phyloP scores from a whole-genome alignment of 2,113 vertebrate species.

The Colistium nudipinnis region DNA sequence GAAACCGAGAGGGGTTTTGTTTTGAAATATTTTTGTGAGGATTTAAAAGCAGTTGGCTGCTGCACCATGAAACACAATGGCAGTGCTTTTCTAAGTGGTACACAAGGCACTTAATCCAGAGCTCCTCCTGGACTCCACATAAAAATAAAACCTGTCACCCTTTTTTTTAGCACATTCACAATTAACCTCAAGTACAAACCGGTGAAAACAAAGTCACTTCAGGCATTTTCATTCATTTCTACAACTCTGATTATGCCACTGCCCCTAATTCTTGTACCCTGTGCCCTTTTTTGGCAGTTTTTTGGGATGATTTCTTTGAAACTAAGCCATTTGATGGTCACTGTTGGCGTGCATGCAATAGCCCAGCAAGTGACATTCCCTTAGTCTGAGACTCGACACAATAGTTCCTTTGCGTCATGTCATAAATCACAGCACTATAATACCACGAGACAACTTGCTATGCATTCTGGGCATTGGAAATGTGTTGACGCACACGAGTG shows the following conservation, averaged over 20 bases:
- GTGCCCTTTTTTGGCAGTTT: constrained; percentile 13
- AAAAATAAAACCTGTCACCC: neutral
- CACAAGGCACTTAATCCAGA: constrained; percentile 65
- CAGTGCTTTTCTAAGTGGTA: constrained; percentile 37
- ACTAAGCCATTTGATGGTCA: neutral
- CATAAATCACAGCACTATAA: constrained; percentile 10
- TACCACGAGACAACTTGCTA: no score
- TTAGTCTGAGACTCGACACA: constrained; percentile 4
- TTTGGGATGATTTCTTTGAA: constrained; percentile 16
- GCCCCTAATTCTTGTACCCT: constrained; percentile 52
- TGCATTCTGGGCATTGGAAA: neutral
- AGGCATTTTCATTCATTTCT: constrained; percentile 64
- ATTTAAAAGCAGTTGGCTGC: constrained; percentile 63
- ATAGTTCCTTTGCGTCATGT: constrained; percentile 15
- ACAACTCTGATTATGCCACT: constrained; percentile 65
- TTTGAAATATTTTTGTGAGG: constrained; percentile 47
- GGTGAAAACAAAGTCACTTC: constrained; percentile 64
- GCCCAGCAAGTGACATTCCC: neutral
- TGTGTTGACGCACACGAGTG: no score
- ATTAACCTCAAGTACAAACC: constrained; percentile 75
- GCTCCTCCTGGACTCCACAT: constrained; percentile 51
- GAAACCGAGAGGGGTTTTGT: constrained; percentile 35
- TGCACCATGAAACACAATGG: constrained; percentile 64
- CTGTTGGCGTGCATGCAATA: neutral
- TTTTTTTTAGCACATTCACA: constrained; percentile 67